phyloP scores from a whole-genome alignment of 2,113 vertebrate genomes.

The Notothenia rossii region DNA sequence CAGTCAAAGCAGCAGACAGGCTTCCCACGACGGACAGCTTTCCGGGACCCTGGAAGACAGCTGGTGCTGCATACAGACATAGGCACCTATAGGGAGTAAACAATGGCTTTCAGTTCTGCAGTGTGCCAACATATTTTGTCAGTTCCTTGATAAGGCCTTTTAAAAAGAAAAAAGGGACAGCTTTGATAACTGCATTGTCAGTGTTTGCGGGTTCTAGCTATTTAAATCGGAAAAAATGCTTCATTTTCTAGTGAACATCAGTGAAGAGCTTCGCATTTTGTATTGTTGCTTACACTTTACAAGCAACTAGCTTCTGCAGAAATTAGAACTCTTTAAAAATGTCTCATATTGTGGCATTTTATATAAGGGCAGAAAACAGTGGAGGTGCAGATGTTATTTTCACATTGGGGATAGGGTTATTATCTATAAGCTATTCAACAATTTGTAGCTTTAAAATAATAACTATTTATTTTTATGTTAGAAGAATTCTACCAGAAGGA shows the following conservation, averaged over 20 bases:
- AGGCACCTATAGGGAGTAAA: constrained; percentile 68
- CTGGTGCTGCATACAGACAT: constrained; percentile 82
- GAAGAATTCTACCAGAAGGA: neutral
- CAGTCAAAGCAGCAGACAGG: constrained; percentile 88
- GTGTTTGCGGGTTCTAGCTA: neutral
- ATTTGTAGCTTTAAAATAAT: too few species aligned
- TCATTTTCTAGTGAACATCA: neutral
- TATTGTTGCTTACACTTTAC: neutral
- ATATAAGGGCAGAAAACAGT: too few species aligned
- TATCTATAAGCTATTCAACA: neutral
- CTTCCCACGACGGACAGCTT: constrained; percentile 82
- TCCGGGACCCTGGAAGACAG: constrained; percentile 83
- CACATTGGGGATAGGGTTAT: neutral
- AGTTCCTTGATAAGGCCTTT: neutral
- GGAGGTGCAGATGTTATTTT: too few species aligned
- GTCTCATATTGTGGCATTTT: too few species aligned
- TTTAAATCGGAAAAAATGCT: too few species aligned
- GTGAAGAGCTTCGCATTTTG: neutral
- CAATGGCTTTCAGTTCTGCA: neutral
- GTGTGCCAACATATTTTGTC: neutral
- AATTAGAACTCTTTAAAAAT: neutral
- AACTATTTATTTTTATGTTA: neutral
- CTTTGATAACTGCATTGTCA: neutral
- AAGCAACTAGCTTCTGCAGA: neutral
- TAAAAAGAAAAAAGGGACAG: too few species aligned